Conservation (phyloP, 2,113 vertebrate genomes). For the Larimichthys crocea region DNA sequence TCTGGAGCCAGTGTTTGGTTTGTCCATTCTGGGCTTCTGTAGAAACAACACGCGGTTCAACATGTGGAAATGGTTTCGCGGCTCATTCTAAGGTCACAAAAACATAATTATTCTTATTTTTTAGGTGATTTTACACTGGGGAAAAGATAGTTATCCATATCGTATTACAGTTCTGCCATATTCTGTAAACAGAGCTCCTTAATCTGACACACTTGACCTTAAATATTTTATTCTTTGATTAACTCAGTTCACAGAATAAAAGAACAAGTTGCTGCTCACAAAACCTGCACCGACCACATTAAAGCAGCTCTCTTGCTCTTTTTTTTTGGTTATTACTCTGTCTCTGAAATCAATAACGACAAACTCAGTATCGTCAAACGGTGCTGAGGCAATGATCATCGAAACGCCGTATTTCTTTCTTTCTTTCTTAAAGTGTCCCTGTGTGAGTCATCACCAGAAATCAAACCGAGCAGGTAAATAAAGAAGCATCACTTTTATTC, state of each 20-base stretch:
- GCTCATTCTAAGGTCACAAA: too few relatives aligned
- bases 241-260: background rate
- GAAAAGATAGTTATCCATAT: too few relatives aligned
- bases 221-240: background rate
- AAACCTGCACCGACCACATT: background rate
- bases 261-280: background rate
- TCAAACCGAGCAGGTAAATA: background rate
- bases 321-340: slow-evolving; percentile 4
- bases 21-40: too few relatives aligned
- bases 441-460: slow-evolving; percentile 20
- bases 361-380: background rate
- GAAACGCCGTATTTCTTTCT: background rate
- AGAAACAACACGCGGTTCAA: too few relatives aligned
- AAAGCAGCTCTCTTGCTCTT: background rate
- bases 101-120: too few relatives aligned
- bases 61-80: too few relatives aligned
- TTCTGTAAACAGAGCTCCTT: too few relatives aligned
- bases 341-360: slow-evolving; percentile 13
- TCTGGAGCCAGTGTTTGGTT: too few relatives aligned
- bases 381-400: background rate
- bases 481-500: background rate
- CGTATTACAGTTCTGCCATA: too few relatives aligned
- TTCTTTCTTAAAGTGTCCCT: background rate
- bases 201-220: too few relatives aligned
- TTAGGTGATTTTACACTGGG: too few relatives aligned